phyloP scores from a whole-genome alignment of 1,140 invertebrate species.

The Pomacea maculata region DNA sequence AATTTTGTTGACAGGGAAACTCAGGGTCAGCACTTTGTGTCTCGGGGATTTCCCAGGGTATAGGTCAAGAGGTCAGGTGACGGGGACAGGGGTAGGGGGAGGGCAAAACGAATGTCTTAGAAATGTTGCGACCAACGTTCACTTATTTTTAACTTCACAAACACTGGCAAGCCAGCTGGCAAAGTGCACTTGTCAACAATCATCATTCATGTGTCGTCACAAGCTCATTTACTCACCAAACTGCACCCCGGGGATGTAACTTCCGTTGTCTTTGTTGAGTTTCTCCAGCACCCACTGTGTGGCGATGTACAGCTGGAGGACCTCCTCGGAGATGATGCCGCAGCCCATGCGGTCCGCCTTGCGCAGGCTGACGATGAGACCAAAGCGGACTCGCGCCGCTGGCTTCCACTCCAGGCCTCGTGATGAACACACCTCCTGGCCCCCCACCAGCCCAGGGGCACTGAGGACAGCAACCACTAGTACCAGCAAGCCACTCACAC shows the following conservation, averaged over 20 bases:
- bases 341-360: slow-evolving; percentile 30
- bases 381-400: slow-evolving; percentile 29
- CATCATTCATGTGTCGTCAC: no score
- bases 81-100: no score
- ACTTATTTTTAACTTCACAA: background rate
- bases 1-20: background rate
- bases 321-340: slow-evolving; percentile 21
- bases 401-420: slow-evolving; percentile 21
- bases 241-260: slow-evolving; percentile 5
- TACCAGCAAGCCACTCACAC: background rate
- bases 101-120: no score
- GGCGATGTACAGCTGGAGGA: slow-evolving; percentile 29
- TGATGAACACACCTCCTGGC: background rate
- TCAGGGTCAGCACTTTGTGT: no score
- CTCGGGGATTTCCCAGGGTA: no score
- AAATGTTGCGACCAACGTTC: no score
- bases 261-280: slow-evolving; percentile 26
- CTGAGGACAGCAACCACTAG: no score
- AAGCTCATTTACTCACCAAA: slow-evolving; percentile 3
- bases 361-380: slow-evolving; percentile 32
- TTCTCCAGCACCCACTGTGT: slow-evolving; percentile 36
- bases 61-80: no score
- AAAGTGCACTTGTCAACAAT: background rate
- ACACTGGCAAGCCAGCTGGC: background rate
- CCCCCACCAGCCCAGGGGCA: background rate